phyloP scores from a whole-genome alignment of 2,113 vertebrate genomes.

The Rhinichthys klamathensis region DNA sequence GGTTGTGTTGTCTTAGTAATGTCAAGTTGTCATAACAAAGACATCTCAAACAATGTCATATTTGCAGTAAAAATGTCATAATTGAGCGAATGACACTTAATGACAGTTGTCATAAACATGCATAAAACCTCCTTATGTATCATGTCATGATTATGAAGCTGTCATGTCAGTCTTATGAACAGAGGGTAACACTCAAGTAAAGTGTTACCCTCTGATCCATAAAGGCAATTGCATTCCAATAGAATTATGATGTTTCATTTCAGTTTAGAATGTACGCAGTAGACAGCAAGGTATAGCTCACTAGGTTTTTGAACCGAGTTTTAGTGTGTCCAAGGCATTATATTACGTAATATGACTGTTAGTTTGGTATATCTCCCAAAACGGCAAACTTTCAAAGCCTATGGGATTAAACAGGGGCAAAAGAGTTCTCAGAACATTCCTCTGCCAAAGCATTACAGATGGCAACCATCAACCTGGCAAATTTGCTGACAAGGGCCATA shows the following conservation, averaged over 20 bases:
- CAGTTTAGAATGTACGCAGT: background rate
- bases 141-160: too few species aligned
- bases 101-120: too few species aligned
- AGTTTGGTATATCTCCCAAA: background rate
- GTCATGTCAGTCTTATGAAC: too few species aligned
- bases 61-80: too few species aligned
- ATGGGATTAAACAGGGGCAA: background rate
- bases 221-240: background rate
- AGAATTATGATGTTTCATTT: too few species aligned
- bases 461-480: slow-evolving; percentile 59
- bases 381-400: background rate
- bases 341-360: background rate
- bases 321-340: background rate
- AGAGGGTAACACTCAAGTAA: too few species aligned
- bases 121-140: too few species aligned
- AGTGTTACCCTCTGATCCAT: background rate
- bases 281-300: background rate
- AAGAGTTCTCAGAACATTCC: background rate
- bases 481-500: slow-evolving; percentile 64
- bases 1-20: too few species aligned
- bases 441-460: slow-evolving; percentile 56
- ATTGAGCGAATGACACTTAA: too few species aligned
- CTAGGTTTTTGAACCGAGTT: background rate
- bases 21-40: too few species aligned
- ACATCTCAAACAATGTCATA: too few species aligned